phyloP scores from a whole-genome alignment of 2,888 invertebrate species.

The Caenorhabditis becei region DNA sequence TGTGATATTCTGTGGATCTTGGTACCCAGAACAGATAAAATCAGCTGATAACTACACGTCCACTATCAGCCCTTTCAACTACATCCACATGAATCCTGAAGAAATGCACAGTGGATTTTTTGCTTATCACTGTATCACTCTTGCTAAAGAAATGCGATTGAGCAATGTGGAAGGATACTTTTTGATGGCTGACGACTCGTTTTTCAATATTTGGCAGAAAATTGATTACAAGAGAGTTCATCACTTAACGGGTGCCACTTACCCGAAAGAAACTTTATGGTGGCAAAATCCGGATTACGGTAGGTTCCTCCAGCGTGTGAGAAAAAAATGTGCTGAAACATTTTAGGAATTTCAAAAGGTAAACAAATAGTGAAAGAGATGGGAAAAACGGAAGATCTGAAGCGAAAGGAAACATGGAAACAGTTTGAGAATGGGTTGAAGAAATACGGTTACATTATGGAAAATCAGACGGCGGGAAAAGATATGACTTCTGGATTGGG shows the following conservation, averaged over 20 bases:
- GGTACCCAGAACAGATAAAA: constrained; percentile 10
- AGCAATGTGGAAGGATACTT: constrained; percentile 50
- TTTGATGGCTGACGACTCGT: constrained; percentile 47
- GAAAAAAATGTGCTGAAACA: neutral
- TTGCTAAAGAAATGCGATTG: constrained; percentile 41
- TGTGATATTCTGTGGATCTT: constrained; percentile 56
- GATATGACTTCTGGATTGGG: constrained; percentile 16
- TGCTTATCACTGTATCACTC: constrained; percentile 51
- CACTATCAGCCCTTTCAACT: constrained; percentile 45
- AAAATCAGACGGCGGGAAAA: constrained; percentile 6
- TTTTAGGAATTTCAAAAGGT: neutral
- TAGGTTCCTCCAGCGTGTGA: neutral
- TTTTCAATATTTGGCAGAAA: constrained; percentile 59
- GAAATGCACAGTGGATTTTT: constrained; percentile 42
- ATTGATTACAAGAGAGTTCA: constrained; percentile 43
- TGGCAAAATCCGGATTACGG: neutral
- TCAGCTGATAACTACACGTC: constrained; percentile 18
- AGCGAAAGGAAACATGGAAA: constrained; percentile 8
- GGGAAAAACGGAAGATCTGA: constrained; percentile 3
- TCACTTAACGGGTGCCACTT: neutral
- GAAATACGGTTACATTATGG: constrained; percentile 16
- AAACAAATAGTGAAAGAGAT: constrained; percentile 1
- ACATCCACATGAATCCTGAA: constrained; percentile 44
- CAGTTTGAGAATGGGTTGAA: constrained; percentile 23
- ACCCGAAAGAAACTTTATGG: neutral